These are phyloP conservation scores for Bagarius yarrelli DNA, from an alignment of 2,113 vertebrate genomes.

Conservation along the genomic window DNA sequence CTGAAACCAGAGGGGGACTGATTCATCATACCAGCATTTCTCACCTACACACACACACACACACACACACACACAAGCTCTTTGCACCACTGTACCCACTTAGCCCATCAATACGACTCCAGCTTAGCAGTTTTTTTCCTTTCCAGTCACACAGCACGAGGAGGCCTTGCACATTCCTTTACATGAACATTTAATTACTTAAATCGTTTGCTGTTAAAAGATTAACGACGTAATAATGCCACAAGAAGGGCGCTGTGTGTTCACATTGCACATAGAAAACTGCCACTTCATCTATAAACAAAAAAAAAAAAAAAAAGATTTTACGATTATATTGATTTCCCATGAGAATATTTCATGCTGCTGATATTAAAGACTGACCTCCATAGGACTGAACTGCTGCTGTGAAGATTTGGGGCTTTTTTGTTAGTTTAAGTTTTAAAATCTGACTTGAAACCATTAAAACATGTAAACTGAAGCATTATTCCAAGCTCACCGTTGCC, in stretches of 20 bases:
- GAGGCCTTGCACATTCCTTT: background rate
- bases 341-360: background rate
- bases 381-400: background rate
- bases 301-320: background rate
- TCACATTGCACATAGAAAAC: background rate
- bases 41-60: background rate
- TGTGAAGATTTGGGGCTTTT: background rate
- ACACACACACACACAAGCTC: background rate
- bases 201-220: background rate
- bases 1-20: background rate
- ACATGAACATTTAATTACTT: background rate
- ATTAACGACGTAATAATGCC: background rate
- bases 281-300: background rate
- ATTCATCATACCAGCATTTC: background rate
- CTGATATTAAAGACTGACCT: background rate
- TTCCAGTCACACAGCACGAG: background rate
- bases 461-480: background rate
- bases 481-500: too few species aligned
- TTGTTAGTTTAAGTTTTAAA: background rate
- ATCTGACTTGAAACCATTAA: background rate
- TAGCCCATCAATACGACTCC: background rate
- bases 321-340: background rate
- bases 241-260: background rate
- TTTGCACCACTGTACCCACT: background rate
- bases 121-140: background rate